These are phyloP conservation scores for Girardia tigrina DNA, from an alignment of 2,888 invertebrate species.

Conservation along the genomic window DNA sequence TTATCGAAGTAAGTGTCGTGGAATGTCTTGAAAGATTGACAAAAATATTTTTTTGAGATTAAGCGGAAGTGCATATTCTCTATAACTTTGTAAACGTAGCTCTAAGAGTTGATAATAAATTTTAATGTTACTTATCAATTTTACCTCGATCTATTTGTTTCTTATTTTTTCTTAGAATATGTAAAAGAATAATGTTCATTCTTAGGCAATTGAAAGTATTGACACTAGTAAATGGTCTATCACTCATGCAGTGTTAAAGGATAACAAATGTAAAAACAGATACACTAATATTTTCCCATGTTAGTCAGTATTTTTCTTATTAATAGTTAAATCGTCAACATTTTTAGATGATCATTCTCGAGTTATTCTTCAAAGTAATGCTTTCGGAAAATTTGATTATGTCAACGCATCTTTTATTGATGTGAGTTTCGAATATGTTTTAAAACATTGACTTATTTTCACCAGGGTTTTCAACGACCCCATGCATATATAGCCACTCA, in stretches of 20 bases:
- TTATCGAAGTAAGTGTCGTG: too few relatives aligned
- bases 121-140: too few relatives aligned
- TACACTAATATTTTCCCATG: constrained; percentile 90
- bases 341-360: constrained; percentile 64
- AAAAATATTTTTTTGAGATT: too few relatives aligned
- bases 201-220: constrained; percentile 28
- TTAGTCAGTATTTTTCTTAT: constrained; percentile 54
- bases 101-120: too few relatives aligned
- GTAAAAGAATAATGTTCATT: too few relatives aligned
- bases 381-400: constrained; percentile 70
- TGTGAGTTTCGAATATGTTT: constrained; percentile 54
- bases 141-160: too few relatives aligned
- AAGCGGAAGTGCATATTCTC: too few relatives aligned
- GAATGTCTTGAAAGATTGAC: too few relatives aligned
- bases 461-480: constrained; percentile 59
- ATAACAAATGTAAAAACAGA: constrained; percentile 81
- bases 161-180: too few relatives aligned
- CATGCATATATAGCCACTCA: constrained; percentile 88
- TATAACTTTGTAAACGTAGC: too few relatives aligned
- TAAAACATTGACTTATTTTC: constrained; percentile 37
- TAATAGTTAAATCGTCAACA: too few relatives aligned
- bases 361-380: constrained; percentile 65
- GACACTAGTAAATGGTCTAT: constrained; percentile 37
- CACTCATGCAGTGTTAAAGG: constrained; percentile 59
- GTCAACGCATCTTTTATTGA: constrained; percentile 92